Base-by-base conservation (phyloP, 2,888 invertebrate species). In the Drosophila meridionalis region DNA sequence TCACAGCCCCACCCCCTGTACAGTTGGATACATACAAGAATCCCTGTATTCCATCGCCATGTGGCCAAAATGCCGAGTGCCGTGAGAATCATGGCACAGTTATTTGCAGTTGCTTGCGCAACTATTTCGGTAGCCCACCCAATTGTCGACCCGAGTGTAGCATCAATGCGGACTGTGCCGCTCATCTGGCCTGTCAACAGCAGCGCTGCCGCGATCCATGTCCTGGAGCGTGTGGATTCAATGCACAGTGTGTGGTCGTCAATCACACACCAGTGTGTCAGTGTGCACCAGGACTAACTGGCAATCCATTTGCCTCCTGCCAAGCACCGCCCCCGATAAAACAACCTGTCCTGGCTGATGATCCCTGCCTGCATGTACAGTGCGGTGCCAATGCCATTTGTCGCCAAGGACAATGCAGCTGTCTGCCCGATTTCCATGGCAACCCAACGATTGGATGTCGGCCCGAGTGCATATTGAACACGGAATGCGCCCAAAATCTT, bases 41-140 rank as follows among this genome's bases (percentile, higher is more conserved):
- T 88, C 96, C 96, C 14, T 96, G 96, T 83, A 91, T 94, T 34
- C 96, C 96, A 52, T 95, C 96, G n/a, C 96, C 96, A 2, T 96
- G 96, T 91, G 96, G 96, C 55, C 95, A 96, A 4, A 95, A 95
- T 90, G 95, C 96, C 50, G 93, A 95, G 78, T 97, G 97, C 85
- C 94, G 95, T 88, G 94, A 94, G 65, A 93, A 94, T 43, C 95
- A 95, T 74, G 94, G 94, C 81, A 93, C 94, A 55, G 95, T 96
- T 20, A 94, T 95, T 20, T 96, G 96, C 86, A 94, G 94, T 52
- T 96, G 96, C 83, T 92, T 95, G 70, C 94, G 94, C 7, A 94
- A 94, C 70, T 96, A 95, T 86, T 94, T 95, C 48, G 96, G 96
- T 57, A 93, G 94, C 69, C 96, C 96, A 48, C 95, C 96, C 32